Conservation (phyloP, 2,888 invertebrate genomes). For the Panopea generosa region DNA sequence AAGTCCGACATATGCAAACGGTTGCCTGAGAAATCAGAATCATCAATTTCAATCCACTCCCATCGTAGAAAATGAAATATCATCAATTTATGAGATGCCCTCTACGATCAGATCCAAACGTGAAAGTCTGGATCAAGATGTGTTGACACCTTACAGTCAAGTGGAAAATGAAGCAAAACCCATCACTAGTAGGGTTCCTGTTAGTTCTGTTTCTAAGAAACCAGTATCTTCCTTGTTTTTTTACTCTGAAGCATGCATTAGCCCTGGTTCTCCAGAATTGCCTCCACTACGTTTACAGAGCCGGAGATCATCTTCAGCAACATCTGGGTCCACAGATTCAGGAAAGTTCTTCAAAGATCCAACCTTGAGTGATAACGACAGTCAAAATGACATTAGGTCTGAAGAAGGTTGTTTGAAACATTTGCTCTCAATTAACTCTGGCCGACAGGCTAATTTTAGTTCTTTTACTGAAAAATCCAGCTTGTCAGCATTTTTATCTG, state of each 20-base stretch:
- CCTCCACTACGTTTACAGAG: constrained; percentile 49
- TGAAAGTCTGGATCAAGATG: constrained; percentile 44
- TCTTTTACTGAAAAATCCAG: constrained; percentile 49
- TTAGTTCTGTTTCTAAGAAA: no score
- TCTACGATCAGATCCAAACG: constrained; percentile 22
- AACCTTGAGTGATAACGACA: constrained; percentile 11
- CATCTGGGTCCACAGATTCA: constrained; percentile 25
- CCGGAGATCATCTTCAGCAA: constrained; percentile 33
- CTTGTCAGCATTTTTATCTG: constrained; percentile 49
- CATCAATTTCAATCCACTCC: constrained; percentile 42
- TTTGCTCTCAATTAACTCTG: constrained; percentile 18
- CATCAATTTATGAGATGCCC: constrained; percentile 26
- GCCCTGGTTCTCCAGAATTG: constrained; percentile 22
- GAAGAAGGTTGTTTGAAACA: constrained; percentile 13
- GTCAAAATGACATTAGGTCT: constrained; percentile 11
- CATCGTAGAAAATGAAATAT: constrained; percentile 57
- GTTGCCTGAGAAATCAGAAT: background rate
- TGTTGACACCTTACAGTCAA: background rate
- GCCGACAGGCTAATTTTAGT: constrained; percentile 18
- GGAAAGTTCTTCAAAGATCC: constrained; percentile 50
- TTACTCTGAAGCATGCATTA: background rate
- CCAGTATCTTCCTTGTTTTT: constrained; percentile 19
- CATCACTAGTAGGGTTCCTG: no score
- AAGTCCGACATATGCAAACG: constrained; percentile 36
- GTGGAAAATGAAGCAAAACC: constrained; percentile 8